Conservation (phyloP, 2,797 vertebrate species). For the Xiphorhynchus erythropygius region DNA sequence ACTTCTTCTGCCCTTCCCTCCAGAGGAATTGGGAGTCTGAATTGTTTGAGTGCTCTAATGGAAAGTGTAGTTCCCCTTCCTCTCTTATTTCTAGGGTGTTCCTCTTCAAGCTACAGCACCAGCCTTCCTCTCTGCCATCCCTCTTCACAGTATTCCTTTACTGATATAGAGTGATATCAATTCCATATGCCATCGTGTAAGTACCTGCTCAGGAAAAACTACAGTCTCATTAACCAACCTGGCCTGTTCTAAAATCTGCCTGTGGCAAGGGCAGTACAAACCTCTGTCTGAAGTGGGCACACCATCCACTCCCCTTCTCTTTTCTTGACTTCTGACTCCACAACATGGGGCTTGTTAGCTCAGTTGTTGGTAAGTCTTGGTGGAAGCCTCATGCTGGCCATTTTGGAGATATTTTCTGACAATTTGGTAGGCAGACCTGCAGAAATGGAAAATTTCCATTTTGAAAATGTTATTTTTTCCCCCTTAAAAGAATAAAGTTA, state of each 20-base stretch:
- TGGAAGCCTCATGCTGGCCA: not conserved
- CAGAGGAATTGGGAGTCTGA: not conserved
- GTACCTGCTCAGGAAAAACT: not conserved
- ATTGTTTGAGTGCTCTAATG: not conserved
- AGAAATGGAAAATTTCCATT: not conserved
- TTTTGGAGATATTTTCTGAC: not conserved
- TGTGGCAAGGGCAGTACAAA: not conserved
- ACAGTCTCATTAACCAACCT: not conserved
- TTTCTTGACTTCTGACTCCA: not conserved
- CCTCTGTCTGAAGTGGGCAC: not conserved
- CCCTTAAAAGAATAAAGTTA: not conserved
- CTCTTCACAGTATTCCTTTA: not conserved
- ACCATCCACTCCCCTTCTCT: rapidly evolving
- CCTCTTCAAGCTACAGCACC: not conserved
- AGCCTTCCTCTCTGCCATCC: not conserved
- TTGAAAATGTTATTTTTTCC: not conserved
- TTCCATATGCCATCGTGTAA: rapidly evolving
- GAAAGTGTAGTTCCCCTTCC: not conserved
- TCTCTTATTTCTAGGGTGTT: not conserved
- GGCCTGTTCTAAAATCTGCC: not conserved
- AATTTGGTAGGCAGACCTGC: not conserved
- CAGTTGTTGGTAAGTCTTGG: not conserved
- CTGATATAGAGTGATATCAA: not conserved
- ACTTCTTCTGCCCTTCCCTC: not conserved
- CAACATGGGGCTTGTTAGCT: rapidly evolving